Base-by-base conservation (phyloP, 1,140 invertebrate species). In the Plectrocnemia conspersa region DNA sequence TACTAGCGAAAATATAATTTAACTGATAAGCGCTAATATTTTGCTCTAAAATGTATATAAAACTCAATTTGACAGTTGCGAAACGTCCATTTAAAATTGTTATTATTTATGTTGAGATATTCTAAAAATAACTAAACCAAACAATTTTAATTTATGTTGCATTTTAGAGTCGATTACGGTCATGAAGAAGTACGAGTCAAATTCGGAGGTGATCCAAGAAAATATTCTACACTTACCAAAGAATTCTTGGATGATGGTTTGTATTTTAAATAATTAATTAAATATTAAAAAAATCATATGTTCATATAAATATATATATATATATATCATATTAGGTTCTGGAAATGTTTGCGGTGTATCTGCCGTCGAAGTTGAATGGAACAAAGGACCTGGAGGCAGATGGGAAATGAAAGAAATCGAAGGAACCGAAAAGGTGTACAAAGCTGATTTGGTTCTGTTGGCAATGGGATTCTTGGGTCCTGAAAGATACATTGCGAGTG, bases 381-480 rank as follows among this genome's bases (percentile, higher is more conserved):
- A 78, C 15, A 93, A 95, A 71, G 91, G 95, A 71, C 85, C 91
- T 40, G 84, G 82, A 55, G 96, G 95, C 1, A 78, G 88, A 55
- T 99, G 95, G 94, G 88, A 89, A 65, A 96, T 98, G 92, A 79
- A 84, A 46, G 92, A 98, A 79, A 73, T 93, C 40, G 77, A 83
- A 58, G 89, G 86, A 27, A 82, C 87, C 25, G 88, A 93, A 74
- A 83, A 87, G 68, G 80, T 88, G 3, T 93, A 83, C 69, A 83
- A 91, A 64, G 93, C 90, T 63, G 91, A 98, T 67, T 72, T 99
- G 52, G 91, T 97, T 29, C 75, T 99, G 50, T 77, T 99, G 21
- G 96, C 97, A 11, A 98, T 99, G 96, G 97, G 97, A 64, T 99
- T 99, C 78, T 75, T 98, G 23, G 96, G 97, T 3, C 97, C 96